phyloP scores from a whole-genome alignment of 2,797 vertebrate genomes.

The Sebastes dallii region DNA sequence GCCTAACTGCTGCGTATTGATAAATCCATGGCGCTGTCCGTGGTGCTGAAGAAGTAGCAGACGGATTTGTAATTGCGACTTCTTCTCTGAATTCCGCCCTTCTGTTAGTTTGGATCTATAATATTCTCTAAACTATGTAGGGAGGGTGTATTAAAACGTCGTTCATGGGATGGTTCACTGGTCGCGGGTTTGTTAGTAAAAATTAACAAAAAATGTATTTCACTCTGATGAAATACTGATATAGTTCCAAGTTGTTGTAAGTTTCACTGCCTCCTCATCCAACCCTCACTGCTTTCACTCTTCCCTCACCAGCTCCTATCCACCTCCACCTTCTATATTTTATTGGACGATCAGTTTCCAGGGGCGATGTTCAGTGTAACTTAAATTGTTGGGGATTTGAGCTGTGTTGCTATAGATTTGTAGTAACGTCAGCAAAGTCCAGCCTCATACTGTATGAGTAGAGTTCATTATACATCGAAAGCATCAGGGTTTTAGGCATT shows the following conservation, averaged over 20 bases:
- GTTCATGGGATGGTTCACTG: too few relatives aligned
- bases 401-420: background rate
- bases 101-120: background rate
- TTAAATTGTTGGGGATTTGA: background rate
- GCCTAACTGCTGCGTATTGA: background rate
- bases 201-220: background rate
- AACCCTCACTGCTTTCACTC: background rate
- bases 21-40: background rate
- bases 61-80: background rate
- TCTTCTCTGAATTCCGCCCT: background rate
- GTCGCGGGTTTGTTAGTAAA: background rate
- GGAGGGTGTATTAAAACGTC: too few relatives aligned
- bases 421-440: background rate
- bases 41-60: background rate
- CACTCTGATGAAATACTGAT: background rate
- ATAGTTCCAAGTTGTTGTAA: background rate
- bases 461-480: background rate
- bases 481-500: background rate
- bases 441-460: background rate
- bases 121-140: background rate
- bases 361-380: background rate
- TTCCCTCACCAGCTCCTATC: background rate
- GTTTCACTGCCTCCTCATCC: background rate
- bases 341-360: slow-evolving; percentile 1
- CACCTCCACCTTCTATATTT: background rate